These are phyloP conservation scores for Drosophila picticornis DNA, from an alignment of 2,888 invertebrate species.

Conservation along the genomic window DNA sequence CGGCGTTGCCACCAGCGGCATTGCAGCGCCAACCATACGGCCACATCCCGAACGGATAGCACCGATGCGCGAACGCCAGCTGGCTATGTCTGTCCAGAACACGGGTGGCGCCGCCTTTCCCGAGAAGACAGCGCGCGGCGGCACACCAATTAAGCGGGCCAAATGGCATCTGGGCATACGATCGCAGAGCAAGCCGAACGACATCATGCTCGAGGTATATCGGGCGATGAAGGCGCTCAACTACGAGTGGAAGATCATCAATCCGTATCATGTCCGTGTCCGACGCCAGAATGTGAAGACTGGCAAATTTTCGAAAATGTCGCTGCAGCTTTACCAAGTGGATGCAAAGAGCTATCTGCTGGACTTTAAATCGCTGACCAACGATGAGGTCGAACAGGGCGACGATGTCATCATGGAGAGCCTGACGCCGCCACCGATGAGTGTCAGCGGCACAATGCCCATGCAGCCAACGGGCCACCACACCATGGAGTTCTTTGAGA, in stretches of 20 bases:
- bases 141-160: constrained; percentile 95
- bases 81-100: constrained; percentile 84
- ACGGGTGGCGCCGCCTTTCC: constrained; percentile 81
- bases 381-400: constrained; percentile 88
- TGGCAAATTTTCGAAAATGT: constrained; percentile 97
- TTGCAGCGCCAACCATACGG: constrained; percentile 84
- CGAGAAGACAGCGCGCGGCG: constrained; percentile 86
- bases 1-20: constrained; percentile 14
- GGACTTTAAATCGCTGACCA: constrained; percentile 98
- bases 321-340: constrained; percentile 99
- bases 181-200: constrained; percentile 99
- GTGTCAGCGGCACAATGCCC: constrained; percentile 79
- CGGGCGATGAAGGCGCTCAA: constrained; percentile 99
- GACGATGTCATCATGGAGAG: constrained; percentile 85
- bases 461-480: constrained; percentile 91
- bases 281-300: constrained; percentile 94
- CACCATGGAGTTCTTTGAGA: constrained; percentile 99
- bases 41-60: constrained; percentile 98
- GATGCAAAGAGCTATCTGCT: constrained; percentile 98
- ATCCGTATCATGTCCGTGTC: constrained; percentile 97
- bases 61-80: constrained; percentile 87
- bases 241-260: constrained; percentile 99
- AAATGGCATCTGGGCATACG: constrained; percentile 99
- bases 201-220: constrained; percentile 99
- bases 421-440: constrained; percentile 83